These are phyloP conservation scores for Etheostoma nigrum DNA, from an alignment of 2,797 vertebrate species.

Conservation along the genomic window DNA sequence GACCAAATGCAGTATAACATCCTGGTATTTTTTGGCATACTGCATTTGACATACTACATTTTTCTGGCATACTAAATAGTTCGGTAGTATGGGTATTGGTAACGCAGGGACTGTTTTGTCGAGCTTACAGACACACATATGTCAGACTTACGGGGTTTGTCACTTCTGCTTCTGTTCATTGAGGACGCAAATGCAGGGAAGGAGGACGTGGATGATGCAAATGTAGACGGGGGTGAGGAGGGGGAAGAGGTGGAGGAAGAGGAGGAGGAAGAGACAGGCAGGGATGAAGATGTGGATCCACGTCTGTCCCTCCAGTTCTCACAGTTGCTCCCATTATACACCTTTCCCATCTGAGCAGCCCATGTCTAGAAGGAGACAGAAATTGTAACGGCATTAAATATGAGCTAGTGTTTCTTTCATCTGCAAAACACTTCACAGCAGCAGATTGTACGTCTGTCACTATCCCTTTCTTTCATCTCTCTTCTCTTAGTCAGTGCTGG, in stretches of 20 bases:
- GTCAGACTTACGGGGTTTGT: slow-evolving; percentile 73
- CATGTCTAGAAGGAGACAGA: slow-evolving; percentile 64
- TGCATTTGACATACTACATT: too few relatives aligned
- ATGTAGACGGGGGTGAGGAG: slow-evolving; percentile 64
- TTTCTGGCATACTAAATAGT: too few relatives aligned
- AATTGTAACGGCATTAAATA: background rate
- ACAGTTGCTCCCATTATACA: slow-evolving; percentile 80
- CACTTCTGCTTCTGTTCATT: slow-evolving; percentile 57
- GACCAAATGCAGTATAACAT: too few relatives aligned
- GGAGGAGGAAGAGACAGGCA: slow-evolving; percentile 60
- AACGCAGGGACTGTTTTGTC: background rate
- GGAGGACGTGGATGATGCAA: slow-evolving; percentile 68
- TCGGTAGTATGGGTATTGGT: too few relatives aligned
- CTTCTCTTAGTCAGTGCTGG: background rate
- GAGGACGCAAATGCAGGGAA: slow-evolving; percentile 68
- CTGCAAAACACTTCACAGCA: slow-evolving; percentile 19
- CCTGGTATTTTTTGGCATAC: too few relatives aligned
- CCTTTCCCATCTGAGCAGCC: slow-evolving; percentile 71
- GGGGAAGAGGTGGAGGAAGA: slow-evolving; percentile 73
- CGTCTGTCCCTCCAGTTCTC: slow-evolving; percentile 88
- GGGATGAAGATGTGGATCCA: slow-evolving; percentile 73
- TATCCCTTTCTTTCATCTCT: slow-evolving; percentile 19
- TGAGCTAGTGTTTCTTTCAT: slow-evolving; percentile 22
- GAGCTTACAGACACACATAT: background rate
- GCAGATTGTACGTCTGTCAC: slow-evolving; percentile 25